Base-by-base conservation (phyloP, 2,797 vertebrate species). In the Gorsachius magnificus region DNA sequence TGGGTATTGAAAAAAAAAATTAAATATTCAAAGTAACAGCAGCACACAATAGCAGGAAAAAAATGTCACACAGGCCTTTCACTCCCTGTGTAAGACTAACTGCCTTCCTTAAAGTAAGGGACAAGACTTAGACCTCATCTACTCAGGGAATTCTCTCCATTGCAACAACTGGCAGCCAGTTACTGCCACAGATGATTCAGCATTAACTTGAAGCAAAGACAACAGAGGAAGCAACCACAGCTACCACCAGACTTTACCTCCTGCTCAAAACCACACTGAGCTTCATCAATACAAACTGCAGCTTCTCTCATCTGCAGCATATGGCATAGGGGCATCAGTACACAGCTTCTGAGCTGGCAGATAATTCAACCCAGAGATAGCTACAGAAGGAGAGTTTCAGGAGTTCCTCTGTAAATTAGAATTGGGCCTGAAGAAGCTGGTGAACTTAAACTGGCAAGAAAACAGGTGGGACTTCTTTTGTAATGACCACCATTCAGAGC, bases 241-340 rank as follows among this genome's bases (percentile, higher is more conserved):
- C 20, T 50, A 38, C 29, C 41, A 72, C 26, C 15, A 60, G 35
- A 4, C 7, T 71, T 43, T 6, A 3, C 13, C 19, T 58, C 3
- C 21, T 41, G 2, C 82, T 74, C 41, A 31, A 70, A 78, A 20
- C 5, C 58, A 65, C 24, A 0, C 0, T 7, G 12, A 88, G 28
- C 38, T 90, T 61, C 46, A 35, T 2, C 46, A 36, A 17, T 20
- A 35, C 29, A 25, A 43, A n/a, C 41, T 19, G 11, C 64, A 56
- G 7, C 56, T 43, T 51, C 35, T 16, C 43, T 43, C 3, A 1
- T 2, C 54, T 18, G 6, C 11, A 22, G 48, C 0, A 0, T 0
- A 5, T 4, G 10, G 24, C 21, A 24, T 3, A 15, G 33, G 1
- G 15, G 7, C 1, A 9, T 1, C 50, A 38, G 2, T n/a, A 53